phyloP scores from a whole-genome alignment of 2,888 invertebrate genomes.

The Callinectes sapidus region DNA sequence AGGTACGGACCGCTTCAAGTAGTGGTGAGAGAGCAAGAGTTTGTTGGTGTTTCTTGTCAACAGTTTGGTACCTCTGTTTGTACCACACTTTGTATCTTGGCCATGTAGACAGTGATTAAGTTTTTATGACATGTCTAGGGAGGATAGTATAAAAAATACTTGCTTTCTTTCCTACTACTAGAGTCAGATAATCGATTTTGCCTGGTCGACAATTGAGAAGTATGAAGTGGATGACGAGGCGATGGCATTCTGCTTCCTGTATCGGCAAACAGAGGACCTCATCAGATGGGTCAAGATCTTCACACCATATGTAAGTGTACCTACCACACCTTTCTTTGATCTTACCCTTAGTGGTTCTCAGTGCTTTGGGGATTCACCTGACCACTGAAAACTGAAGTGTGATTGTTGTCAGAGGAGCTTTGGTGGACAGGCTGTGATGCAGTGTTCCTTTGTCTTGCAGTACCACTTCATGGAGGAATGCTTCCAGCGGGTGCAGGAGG shows the following conservation, averaged over 20 bases:
- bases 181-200: constrained; percentile 87
- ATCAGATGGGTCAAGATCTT: constrained; percentile 90
- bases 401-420: constrained; percentile 76
- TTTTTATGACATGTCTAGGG: neutral
- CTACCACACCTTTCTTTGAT: too few relatives aligned
- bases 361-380: too few relatives aligned
- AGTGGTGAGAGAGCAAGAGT: neutral
- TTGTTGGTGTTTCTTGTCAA: neutral
- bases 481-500: constrained; percentile 96
- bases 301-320: constrained; percentile 90
- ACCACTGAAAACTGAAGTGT: neutral
- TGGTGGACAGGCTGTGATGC: constrained; percentile 80
- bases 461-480: constrained; percentile 93
- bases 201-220: constrained; percentile 88
- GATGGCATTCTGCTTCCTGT: constrained; percentile 92
- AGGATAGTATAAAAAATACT: neutral
- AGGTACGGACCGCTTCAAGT: neutral
- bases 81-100: neutral
- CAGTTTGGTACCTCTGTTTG: neutral
- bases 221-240: constrained; percentile 95
- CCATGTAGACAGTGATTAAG: neutral
- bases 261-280: constrained; percentile 87
- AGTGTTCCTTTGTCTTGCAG: constrained; percentile 77
- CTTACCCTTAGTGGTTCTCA: too few relatives aligned
- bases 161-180: constrained; percentile 73